Conservation (phyloP, 2,113 vertebrate genomes). For the Heterochromis multidens region DNA sequence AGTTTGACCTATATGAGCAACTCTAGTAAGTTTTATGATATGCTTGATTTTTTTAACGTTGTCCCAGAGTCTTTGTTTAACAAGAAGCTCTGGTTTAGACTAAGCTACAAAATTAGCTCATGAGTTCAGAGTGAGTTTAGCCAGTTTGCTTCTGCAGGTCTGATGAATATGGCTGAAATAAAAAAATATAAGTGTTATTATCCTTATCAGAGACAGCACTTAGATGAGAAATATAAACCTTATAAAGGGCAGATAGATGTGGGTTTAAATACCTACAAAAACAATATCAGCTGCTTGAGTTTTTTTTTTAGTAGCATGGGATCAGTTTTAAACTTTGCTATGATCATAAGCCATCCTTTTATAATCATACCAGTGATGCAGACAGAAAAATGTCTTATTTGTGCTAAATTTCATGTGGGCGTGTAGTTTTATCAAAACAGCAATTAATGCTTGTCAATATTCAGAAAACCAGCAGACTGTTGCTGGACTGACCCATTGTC, state of each 20-base stretch:
- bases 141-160: neutral
- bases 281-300: neutral
- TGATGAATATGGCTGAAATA: neutral
- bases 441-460: neutral
- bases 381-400: neutral
- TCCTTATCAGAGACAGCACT: neutral
- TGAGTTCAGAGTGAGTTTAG: neutral
- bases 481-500: neutral
- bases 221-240: neutral
- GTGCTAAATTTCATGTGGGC: neutral
- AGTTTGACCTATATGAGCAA: too few species aligned
- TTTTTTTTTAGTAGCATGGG: neutral
- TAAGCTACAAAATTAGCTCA: neutral
- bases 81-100: too few species aligned
- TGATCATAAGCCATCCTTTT: neutral
- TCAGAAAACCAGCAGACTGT: neutral
- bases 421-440: neutral
- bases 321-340: neutral
- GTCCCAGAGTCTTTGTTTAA: too few species aligned
- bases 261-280: neutral
- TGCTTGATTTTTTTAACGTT: too few species aligned
- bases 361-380: neutral
- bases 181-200: neutral
- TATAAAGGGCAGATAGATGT: neutral
- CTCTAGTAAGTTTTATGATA: too few species aligned